Evolutionary conservation across 2,888 invertebrate species (phyloP).

Genomic region (Stenoptilia bipunctidactyla): DNA sequence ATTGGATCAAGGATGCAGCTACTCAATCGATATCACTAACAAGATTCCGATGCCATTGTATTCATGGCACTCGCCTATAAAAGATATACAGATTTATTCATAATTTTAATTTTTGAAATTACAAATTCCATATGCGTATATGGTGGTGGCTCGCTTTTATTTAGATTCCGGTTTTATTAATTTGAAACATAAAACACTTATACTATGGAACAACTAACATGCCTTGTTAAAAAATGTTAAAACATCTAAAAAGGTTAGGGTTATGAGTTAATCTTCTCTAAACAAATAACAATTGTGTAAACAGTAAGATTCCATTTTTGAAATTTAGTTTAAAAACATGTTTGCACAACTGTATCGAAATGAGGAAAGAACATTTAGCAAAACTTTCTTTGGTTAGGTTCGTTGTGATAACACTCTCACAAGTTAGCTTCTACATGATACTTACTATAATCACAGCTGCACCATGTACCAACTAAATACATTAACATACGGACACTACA

Average conservation of each 20-base stretch:
- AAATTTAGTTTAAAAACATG: conserved; percentile 16
- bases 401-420: conserved; percentile 22
- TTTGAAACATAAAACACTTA: conserved; percentile 31
- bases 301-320: too few relatives aligned
- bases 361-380: conserved; percentile 41
- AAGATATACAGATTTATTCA: conserved; percentile 20
- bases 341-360: conserved; percentile 47
- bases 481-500: conserved; percentile 48
- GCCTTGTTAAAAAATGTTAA: conserved; percentile 40
- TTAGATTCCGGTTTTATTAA: conserved; percentile 9
- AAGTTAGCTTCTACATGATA: conserved; percentile 32
- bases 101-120: conserved; percentile 23
- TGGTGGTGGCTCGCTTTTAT: conserved; percentile 46
- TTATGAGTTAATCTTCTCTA: conserved; percentile 25
- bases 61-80: conserved; percentile 11
- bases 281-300: conserved; percentile 40
- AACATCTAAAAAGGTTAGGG: conserved; percentile 22
- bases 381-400: conserved; percentile 34
- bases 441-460: conserved; percentile 46
- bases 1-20: conserved; percentile 19
- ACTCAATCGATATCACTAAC: conserved; percentile 24
- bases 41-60: conserved; percentile 22
- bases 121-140: conserved; percentile 44
- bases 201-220: conserved; percentile 45
- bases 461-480: conserved; percentile 30